These are phyloP conservation scores for Saccostrea echinata DNA, from an alignment of 1,140 invertebrate genomes.

Conservation along the genomic window DNA sequence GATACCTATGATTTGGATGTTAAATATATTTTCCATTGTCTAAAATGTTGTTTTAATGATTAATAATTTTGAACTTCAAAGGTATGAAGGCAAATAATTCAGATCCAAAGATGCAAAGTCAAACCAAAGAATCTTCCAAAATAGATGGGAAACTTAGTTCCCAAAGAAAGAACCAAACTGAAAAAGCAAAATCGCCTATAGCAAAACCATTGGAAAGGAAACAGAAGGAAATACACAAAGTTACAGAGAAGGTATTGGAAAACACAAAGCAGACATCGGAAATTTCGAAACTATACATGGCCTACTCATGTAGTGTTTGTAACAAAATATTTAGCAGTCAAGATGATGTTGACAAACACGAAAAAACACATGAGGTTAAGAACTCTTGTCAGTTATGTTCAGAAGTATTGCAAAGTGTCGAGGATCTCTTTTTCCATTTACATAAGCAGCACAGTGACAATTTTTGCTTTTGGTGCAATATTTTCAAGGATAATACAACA, in stretches of 20 bases:
- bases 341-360: background rate
- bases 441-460: background rate
- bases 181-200: background rate
- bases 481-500: background rate
- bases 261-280: background rate
- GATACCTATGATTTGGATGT: too few species aligned
- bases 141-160: background rate
- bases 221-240: background rate
- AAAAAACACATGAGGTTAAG: background rate
- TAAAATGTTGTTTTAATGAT: too few species aligned
- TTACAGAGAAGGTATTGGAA: background rate
- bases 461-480: slow-evolving; percentile 24
- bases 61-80: background rate
- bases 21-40: too few species aligned
- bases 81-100: background rate
- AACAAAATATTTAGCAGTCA: background rate
- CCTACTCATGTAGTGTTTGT: slow-evolving; percentile 1
- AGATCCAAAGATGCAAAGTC: background rate
- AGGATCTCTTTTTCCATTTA: slow-evolving; percentile 3
- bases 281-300: background rate
- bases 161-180: background rate
- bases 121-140: background rate
- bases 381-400: background rate
- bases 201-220: background rate
- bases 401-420: background rate